phyloP scores from a whole-genome alignment of 2,888 invertebrate species.

The Cephus pygmeus region DNA sequence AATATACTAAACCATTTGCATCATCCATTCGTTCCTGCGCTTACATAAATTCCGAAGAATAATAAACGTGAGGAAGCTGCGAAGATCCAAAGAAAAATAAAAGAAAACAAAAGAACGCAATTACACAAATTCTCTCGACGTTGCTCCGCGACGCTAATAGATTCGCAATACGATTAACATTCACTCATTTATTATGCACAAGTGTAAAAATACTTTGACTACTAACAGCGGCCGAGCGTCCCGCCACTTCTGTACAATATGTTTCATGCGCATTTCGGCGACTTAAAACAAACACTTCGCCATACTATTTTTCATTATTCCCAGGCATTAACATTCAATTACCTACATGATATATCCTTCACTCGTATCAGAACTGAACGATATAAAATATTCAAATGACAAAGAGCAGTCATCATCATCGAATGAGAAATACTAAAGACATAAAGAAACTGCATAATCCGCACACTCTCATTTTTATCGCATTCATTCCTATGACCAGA shows the following conservation, averaged over 20 bases:
- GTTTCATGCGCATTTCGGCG: not conserved
- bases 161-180: not conserved
- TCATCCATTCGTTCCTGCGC: not conserved
- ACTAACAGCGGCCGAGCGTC: not conserved
- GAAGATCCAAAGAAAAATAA: not conserved
- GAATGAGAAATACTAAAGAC: not conserved
- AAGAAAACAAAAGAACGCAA: not conserved
- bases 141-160: not conserved
- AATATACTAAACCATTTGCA: not conserved
- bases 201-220: not conserved
- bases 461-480: not conserved
- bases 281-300: not conserved
- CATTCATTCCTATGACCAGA: not conserved
- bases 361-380: not conserved
- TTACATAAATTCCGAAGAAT: not conserved
- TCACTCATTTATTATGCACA: not conserved
- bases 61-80: not conserved
- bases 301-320: not conserved
- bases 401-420: not conserved
- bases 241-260: not conserved
- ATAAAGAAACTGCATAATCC: not conserved
- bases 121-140: not conserved
- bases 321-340: not conserved
- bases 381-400: not conserved
- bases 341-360: too few species aligned